A percentile compares a stretch with the other conserved stretches of the same genome.
These are phyloP conservation scores for Syrrhaptes paradoxus DNA, from an alignment of 2,113 vertebrate genomes.

Conservation along the genomic window DNA sequence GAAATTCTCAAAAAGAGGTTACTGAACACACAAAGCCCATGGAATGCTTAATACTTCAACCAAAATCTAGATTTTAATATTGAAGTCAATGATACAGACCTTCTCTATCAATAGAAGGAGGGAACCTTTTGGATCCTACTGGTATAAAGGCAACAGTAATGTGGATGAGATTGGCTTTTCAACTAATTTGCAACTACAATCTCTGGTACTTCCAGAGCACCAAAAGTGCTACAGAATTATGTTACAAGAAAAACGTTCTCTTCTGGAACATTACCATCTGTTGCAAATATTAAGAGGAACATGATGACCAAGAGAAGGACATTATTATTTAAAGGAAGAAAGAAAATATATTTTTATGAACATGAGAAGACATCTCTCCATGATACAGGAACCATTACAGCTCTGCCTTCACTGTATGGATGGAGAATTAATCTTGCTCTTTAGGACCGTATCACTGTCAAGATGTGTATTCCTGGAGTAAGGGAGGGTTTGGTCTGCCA, in stretches of 20 bases:
- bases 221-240: background rate
- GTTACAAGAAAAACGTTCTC: background rate
- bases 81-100: background rate
- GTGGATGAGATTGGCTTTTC: background rate
- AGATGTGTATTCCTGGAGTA: background rate
- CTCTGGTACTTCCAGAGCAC: background rate
- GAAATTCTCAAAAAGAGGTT: background rate
- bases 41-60: background rate
- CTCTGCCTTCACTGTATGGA: background rate
- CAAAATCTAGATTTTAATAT: background rate
- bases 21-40: background rate
- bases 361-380: background rate
- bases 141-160: background rate
- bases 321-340: background rate
- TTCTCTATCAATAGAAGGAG: background rate
- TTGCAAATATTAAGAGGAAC: background rate
- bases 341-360: background rate
- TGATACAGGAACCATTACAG: background rate
- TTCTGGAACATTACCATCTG: background rate
- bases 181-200: background rate
- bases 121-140: background rate
- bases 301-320: accelerated
- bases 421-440: background rate
- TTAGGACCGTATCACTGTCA: background rate
- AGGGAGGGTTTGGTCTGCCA: background rate